Base-by-base conservation (phyloP, 2,888 invertebrate species). In the Eudasyphora cyanicolor region DNA sequence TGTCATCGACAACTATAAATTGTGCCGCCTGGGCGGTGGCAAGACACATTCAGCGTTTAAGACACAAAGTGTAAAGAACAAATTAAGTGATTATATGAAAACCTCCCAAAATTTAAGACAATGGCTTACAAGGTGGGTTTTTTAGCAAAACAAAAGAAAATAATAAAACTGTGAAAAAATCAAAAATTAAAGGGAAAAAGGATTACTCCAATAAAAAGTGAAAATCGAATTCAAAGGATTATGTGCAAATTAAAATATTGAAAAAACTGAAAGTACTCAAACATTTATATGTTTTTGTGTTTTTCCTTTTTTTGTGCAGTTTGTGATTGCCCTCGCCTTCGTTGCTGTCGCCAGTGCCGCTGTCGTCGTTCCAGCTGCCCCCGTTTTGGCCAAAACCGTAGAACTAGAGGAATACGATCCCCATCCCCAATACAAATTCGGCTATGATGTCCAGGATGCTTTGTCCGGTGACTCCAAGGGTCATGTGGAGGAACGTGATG, bases 401-500 rank as follows among this genome's bases (percentile, higher is more conserved):
- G 85, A 86, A 70, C 82, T 84, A n/a, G 90, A 91, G 57, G 91
- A 91, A 60, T 91, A 90, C 82, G 91, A 91, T 86, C 86, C 89
- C 21, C 90, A 91, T 87, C 91, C 92, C 0, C 90, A 91, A 86
- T 90, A 90, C 54, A 89, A 89, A 83, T 92, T 89, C 86, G 88
- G 89, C n/a, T 92, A 92, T 78, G 91, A 91, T 64, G 90, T 92
- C 2, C 89, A 91, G 60, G 92, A 92, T 80, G 86, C 87, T 0
- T 79, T 91, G 2, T 91, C 92, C 0, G 92, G 92, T 19, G 92
- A 92, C 73, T 89, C 91, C 45, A 92, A 92, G 87, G 90, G 88
- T 73, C 92, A 92, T 87, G 89, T 90, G 84, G 92, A 92, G 87
- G 87, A 90, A 12, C 90, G 92, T 3, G 90, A 91, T 85, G 91